Conservation (phyloP, 2,113 vertebrate genomes). For the Hirundichthys speculiger region DNA sequence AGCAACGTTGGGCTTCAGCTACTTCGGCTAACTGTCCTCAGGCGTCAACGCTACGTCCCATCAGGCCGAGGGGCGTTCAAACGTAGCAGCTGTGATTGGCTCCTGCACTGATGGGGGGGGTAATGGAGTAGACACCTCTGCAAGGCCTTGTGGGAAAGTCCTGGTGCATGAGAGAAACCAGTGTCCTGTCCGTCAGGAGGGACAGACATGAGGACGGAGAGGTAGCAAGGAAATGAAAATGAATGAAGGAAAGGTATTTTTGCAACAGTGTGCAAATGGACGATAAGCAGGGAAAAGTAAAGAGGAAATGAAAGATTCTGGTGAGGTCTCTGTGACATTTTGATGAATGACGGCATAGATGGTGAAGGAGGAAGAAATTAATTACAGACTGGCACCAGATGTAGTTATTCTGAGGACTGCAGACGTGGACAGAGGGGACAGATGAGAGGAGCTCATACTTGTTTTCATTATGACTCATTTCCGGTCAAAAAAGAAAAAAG, state of each 20-base stretch:
- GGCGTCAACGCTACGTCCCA: too few relatives aligned
- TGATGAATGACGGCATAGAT: conserved; percentile 43
- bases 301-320: too few relatives aligned
- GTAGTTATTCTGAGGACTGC: conserved; percentile 6
- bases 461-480: too few relatives aligned
- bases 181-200: neutral
- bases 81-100: too few relatives aligned
- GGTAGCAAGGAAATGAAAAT: neutral
- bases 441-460: too few relatives aligned
- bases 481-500: too few relatives aligned
- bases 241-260: neutral
- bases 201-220: neutral
- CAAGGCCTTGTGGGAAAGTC: too few relatives aligned
- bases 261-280: neutral
- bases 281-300: neutral
- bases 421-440: neutral
- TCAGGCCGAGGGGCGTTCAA: too few relatives aligned
- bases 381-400: conserved; percentile 16
- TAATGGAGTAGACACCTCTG: too few relatives aligned
- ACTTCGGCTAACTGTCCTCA: too few relatives aligned
- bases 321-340: conserved; percentile 11
- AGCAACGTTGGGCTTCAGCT: too few relatives aligned
- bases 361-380: neutral
- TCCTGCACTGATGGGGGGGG: too few relatives aligned
- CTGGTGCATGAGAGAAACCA: neutral